phyloP scores from a whole-genome alignment of 2,888 invertebrate species.

The Lymantria monacha region DNA sequence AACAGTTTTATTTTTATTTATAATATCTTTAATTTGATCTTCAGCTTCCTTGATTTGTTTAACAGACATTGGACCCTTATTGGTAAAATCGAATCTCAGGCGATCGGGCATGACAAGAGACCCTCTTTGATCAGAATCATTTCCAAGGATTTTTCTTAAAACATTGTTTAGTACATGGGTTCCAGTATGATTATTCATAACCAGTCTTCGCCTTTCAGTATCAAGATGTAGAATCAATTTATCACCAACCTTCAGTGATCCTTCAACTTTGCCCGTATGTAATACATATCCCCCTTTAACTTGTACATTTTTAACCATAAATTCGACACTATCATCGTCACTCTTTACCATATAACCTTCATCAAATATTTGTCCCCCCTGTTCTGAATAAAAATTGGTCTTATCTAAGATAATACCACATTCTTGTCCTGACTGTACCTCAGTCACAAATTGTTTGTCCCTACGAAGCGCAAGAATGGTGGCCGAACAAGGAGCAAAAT shows the following conservation, averaged over 20 bases:
- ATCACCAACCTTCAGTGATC: constrained; percentile 92
- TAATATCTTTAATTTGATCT: constrained; percentile 88
- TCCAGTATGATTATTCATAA: constrained; percentile 99
- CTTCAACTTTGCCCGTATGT: constrained; percentile 95
- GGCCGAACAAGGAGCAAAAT: constrained; percentile 87
- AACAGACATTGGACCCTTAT: constrained; percentile 94
- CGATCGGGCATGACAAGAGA: constrained; percentile 98
- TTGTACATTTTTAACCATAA: constrained; percentile 95
- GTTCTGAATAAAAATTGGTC: constrained; percentile 99
- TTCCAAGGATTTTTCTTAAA: constrained; percentile 93
- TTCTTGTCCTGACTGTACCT: constrained; percentile 91
- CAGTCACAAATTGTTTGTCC: constrained; percentile 92
- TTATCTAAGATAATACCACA: constrained; percentile 95
- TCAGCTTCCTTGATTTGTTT: constrained; percentile 95
- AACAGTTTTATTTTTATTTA: constrained; percentile 88
- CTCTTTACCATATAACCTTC: constrained; percentile 94
- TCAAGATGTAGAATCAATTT: constrained; percentile 91
- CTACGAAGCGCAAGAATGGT: constrained; percentile 91
- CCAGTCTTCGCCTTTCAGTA: constrained; percentile 89
- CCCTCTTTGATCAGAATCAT: constrained; percentile 97
- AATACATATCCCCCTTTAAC: constrained; percentile 97
- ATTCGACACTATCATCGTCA: constrained; percentile 93
- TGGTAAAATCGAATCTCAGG: constrained; percentile 98
- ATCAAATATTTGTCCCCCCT: constrained; percentile 99
- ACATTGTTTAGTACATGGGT: constrained; percentile 98